Evolutionary conservation across 1,140 invertebrate genomes (phyloP), one percentile per base, ranked within the genome.

Genomic region (Leptopilina clavipes): DNA sequence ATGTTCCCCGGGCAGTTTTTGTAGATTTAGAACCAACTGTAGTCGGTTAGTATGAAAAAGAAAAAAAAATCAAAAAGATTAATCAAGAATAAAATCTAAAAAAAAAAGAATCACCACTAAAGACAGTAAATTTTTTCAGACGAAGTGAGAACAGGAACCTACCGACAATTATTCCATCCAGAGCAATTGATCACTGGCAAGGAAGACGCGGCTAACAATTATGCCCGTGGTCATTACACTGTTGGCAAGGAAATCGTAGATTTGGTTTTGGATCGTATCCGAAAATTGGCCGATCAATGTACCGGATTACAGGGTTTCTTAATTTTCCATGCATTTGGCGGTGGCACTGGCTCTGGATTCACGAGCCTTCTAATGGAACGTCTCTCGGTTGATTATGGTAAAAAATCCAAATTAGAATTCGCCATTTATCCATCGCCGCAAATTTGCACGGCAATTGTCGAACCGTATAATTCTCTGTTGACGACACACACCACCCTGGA

Each of bases 231-330:
- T 43, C 95, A 97, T 90, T 97, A 97, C 91, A 97, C 95, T 76
- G 95, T 97, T 83, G 96, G 96, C 82, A 96, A 95, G 87, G 96
- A 96, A 90, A 94, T 96, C 78, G 94, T 97, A 1, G 95, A 96
- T 83, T 88, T 95, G 8, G 95, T 96, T 0, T 88, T 96, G 44
- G 95, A 96, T 86, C 91, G 95, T 12, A 92, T 95, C 78, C 91
- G 94, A 37, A 95, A 94, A 85, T 86, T 95, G 72, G 93, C 95
- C 19, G 95, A 96, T 87, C 93, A 95, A 85, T 95, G 95, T 85
- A 96, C 94, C 12, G 95, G 95, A 48, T 91, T 96, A 1, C 94
- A 96, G 90, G 95, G 95, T 52, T 97, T 97, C 89, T 90, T 97
- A 14, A 94, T 97, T 71, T 95, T 95, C 88, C 94, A 95, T 83